A percentile compares a stretch with the other conserved stretches of the same genome.
These are phyloP conservation scores for Rattus norvegicus DNA, from an alignment of 2,113 vertebrate genomes.

Conservation along the genomic window DNA sequence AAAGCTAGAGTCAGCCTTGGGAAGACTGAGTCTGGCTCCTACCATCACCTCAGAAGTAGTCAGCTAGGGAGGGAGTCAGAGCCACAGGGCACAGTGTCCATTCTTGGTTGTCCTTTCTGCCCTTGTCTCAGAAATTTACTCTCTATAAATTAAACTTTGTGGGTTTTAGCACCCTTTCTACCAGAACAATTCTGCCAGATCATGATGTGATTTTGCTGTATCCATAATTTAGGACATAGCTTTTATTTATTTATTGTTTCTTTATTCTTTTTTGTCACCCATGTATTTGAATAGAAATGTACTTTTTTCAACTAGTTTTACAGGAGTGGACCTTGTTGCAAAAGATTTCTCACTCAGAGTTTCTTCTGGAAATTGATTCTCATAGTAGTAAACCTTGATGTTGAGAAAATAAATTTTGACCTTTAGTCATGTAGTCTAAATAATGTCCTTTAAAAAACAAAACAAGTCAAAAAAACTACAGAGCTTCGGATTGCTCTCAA, in stretches of 20 bases:
- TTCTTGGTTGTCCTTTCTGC: neutral
- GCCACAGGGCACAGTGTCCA: neutral
- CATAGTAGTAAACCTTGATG: neutral
- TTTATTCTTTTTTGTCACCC: neutral
- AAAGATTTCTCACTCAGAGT: neutral
- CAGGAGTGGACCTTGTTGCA: neutral
- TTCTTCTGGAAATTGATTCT: slow-evolving; percentile 24
- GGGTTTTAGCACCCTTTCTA: neutral
- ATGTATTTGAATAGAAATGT: neutral
- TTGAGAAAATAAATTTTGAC: slow-evolving; percentile 13
- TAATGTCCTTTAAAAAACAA: neutral
- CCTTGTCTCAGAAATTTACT: neutral
- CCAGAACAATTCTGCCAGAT: neutral
- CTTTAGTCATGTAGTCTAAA: neutral
- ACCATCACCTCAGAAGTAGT: neutral
- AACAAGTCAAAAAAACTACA: neutral
- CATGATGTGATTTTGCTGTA: neutral
- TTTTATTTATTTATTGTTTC: neutral
- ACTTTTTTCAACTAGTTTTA: neutral
- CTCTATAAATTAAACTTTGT: neutral
- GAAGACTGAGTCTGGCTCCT: neutral
- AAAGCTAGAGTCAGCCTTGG: neutral
- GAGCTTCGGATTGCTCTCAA: neutral
- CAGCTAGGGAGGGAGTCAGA: neutral
- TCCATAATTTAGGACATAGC: neutral